Conservation (phyloP, 1,140 invertebrate genomes). For the Liolophura sinensis region DNA sequence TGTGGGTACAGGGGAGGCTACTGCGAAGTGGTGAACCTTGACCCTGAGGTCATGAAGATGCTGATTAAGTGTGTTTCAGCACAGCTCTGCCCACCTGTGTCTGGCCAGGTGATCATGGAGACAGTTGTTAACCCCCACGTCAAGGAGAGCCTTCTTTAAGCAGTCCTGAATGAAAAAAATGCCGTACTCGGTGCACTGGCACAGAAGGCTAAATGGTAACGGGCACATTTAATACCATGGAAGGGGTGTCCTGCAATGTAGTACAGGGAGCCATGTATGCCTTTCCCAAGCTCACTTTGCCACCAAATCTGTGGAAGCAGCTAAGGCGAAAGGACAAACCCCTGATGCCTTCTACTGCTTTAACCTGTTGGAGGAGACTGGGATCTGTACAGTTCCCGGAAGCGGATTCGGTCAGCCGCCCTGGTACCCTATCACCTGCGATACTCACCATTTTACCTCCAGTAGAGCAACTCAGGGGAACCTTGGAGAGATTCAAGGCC, state of each 20-base stretch:
- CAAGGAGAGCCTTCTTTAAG: constrained; percentile 75
- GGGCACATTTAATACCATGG: constrained; percentile 88
- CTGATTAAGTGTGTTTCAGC: constrained; percentile 91
- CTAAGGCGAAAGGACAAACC: constrained; percentile 58
- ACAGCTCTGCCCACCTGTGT: constrained; percentile 87
- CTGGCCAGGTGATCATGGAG: constrained; percentile 83
- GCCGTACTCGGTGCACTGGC: constrained; percentile 78
- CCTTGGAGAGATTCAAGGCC: constrained; percentile 80
- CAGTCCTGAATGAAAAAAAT: constrained; percentile 70
- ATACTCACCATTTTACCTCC: constrained; percentile 87
- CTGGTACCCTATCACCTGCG: constrained; percentile 67
- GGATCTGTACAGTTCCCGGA: constrained; percentile 86
- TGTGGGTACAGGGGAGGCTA: constrained; percentile 96
- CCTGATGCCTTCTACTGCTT: constrained; percentile 96
- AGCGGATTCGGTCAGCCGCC: constrained; percentile 92
- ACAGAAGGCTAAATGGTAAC: constrained; percentile 79
- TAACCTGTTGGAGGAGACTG: constrained; percentile 88
- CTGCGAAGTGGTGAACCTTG: constrained; percentile 85
- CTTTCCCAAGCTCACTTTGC: constrained; percentile 69
- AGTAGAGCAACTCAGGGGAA: constrained; percentile 77
- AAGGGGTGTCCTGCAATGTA: constrained; percentile 83
- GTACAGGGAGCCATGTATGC: constrained; percentile 98
- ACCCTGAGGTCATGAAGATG: constrained; percentile 74
- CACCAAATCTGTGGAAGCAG: constrained; percentile 58
- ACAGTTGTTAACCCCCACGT: constrained; percentile 79